Percentiles rank a stretch among this genome's conserved stretches.
Conservation (phyloP, 2,888 invertebrate genomes). For the Xanthostigma xanthostigma region DNA sequence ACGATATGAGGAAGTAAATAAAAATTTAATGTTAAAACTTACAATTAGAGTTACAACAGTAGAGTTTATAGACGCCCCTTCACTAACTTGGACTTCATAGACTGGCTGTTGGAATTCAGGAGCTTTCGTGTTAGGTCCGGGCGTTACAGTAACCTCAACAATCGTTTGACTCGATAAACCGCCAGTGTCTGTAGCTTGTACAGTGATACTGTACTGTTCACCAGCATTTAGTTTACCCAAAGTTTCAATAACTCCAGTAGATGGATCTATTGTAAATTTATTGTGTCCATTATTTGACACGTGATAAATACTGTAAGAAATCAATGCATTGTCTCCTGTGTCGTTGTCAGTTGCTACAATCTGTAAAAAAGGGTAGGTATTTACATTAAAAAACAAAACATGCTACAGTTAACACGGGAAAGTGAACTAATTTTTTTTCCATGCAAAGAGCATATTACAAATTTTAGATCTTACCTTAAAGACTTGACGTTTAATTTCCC, state of each 20-base stretch:
- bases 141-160: constrained; percentile 69
- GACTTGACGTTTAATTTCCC: constrained; percentile 50
- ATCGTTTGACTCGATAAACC: constrained; percentile 73
- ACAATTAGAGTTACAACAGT: constrained; percentile 66
- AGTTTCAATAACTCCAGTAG: constrained; percentile 58
- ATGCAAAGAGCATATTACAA: too few relatives aligned
- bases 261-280: constrained; percentile 71
- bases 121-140: constrained; percentile 67
- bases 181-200: constrained; percentile 67
- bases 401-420: neutral
- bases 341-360: constrained; percentile 74
- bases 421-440: too few relatives aligned
- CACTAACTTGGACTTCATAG: constrained; percentile 78
- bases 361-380: constrained; percentile 24
- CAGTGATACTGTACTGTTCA: constrained; percentile 77
- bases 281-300: constrained; percentile 80
- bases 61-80: constrained; percentile 77
- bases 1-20: neutral
- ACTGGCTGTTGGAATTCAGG: constrained; percentile 69
- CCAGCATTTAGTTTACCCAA: constrained; percentile 71
- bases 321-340: constrained; percentile 67
- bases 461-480: constrained; percentile 38
- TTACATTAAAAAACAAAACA: neutral
- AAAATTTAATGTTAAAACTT: constrained; percentile 18
- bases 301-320: constrained; percentile 75